Evolutionary conservation across 2,113 vertebrate species (phyloP), one percentile per base, ranked within the genome.

Genomic region (Canis aureus): DNA sequence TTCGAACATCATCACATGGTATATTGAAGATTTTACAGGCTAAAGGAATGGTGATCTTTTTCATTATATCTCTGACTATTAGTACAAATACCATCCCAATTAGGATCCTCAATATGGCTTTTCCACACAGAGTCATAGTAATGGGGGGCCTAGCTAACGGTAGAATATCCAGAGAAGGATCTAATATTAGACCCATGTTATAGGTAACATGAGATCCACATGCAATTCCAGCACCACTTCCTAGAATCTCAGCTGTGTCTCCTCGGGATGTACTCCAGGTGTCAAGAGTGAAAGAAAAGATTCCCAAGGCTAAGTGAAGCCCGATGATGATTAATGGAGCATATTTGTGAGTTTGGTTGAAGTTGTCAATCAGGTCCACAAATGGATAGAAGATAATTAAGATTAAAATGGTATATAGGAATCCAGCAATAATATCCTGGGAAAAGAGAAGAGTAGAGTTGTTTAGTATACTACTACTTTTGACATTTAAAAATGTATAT

Each of bases 221-320:
- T 5, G 99, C 99, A 29, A 99, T 98, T 22, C 99, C 99, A 0
- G 99, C 99, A 0, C 99, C 99, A 0, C 99, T 99, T 92, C 99
- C 99, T 92, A 99, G 98, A 96, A 99, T 99, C 98, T 99, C 99
- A 38, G 99, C 99, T 0, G 99, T 99, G 98, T 99, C 99, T 3
- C 99, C 99, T 5, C 99, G 98, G 0, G 99, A 99, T 0, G 99
- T 99, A 98, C 99, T 99, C 99, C 99, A 99, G 10, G 99, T 99
- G 97, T 99, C 99, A 74, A 99, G 99, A 7, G 99, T 99, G 98
- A 99, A 99, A 81, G 99, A 99, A 98, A 99, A 99, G 96, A 99
- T 99, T 74, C 99, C 99, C 98, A 99, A 94, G 35, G 98, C 99
- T 38, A 99, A 97, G 93, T 99, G 99, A n/a, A 99, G 98, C 22